phyloP scores from a whole-genome alignment of 2,888 invertebrate species.

The Geotrupes spiniger region DNA sequence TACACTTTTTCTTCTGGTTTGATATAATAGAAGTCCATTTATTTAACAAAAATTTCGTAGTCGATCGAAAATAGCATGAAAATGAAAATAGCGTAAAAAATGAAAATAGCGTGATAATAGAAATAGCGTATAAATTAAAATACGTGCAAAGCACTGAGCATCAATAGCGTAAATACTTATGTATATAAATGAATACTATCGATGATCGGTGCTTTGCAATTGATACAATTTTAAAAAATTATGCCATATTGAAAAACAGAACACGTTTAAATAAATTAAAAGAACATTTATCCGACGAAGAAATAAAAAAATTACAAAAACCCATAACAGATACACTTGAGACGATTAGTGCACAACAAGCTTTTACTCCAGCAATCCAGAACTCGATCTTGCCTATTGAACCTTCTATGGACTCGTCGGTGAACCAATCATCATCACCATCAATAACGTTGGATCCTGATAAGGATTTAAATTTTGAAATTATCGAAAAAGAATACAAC shows the following conservation, averaged over 20 bases:
- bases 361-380: neutral
- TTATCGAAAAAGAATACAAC: conserved; percentile 22
- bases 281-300: conserved; percentile 17
- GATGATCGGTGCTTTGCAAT: conserved; percentile 20
- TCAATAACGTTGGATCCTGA: conserved; percentile 22
- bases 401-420: too few species aligned
- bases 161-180: too few species aligned
- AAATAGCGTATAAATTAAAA: too few species aligned
- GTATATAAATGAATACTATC: too few species aligned
- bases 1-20: neutral
- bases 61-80: too few species aligned
- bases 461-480: conserved; percentile 25
- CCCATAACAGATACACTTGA: too few species aligned
- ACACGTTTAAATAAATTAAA: conserved; percentile 22
- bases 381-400: too few species aligned
- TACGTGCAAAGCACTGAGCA: too few species aligned
- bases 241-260: conserved; percentile 21
- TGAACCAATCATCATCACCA: conserved; percentile 18
- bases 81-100: too few species aligned
- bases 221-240: conserved; percentile 25
- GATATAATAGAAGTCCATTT: neutral
- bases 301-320: too few species aligned
- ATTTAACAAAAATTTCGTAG: too few species aligned
- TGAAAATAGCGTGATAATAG: too few species aligned
- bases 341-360: neutral